phyloP scores from a whole-genome alignment of 92 coral and sea anemone species.

The Phenganax subtilis region DNA sequence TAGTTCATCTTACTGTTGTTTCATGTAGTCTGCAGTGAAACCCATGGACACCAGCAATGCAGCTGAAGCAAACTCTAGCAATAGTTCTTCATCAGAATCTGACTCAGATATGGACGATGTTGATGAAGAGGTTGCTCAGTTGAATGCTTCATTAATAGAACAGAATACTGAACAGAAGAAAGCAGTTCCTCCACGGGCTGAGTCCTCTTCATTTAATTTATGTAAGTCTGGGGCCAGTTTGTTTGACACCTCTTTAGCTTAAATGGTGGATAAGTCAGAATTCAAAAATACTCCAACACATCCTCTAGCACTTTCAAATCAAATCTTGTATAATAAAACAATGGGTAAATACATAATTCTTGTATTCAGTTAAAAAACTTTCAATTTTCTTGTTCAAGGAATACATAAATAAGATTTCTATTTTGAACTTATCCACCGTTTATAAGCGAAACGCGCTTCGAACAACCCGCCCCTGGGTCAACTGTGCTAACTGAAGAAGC shows the following conservation, averaged over 20 bases:
- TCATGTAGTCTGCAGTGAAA: conserved; percentile 47
- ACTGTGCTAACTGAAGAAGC: neutral
- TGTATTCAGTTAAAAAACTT: no score
- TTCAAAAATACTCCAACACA: no score
- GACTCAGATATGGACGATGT: conserved; percentile 68
- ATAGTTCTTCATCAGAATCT: conserved; percentile 83
- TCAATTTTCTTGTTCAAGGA: no score
- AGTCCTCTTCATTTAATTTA: conserved; percentile 44
- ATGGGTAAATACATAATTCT: no score
- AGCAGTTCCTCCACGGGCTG: conserved; percentile 1
- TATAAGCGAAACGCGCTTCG: no score
- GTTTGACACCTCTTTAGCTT: no score
- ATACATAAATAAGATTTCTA: no score
- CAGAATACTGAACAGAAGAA: conserved; percentile 1
- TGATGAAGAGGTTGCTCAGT: conserved; percentile 79
- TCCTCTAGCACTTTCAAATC: no score
- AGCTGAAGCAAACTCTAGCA: conserved; percentile 55
- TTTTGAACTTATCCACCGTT: no score
- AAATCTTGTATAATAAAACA: no score
- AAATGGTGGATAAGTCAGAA: no score
- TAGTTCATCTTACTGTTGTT: neutral
- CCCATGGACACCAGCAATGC: conserved; percentile 28
- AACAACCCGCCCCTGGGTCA: no score
- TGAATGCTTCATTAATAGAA: conserved; percentile 48
- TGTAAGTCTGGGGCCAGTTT: conserved; percentile 35